Conservation (phyloP, 2,888 invertebrate species). For the Loripinus fragilis region DNA sequence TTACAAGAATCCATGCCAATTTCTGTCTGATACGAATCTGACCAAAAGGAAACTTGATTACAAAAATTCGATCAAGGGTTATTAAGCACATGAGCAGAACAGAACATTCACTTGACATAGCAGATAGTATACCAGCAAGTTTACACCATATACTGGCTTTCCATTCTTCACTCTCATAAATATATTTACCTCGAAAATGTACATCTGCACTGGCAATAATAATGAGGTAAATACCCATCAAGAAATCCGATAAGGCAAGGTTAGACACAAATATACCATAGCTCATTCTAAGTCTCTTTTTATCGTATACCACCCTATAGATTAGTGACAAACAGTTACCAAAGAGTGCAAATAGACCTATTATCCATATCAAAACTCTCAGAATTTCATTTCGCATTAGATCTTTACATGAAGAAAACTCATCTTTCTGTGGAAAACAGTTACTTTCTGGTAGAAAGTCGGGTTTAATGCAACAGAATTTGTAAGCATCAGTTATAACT, state of each 20-base stretch:
- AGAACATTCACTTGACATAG: background rate
- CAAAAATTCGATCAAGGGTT: background rate
- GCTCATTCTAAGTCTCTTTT: background rate
- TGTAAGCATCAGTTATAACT: background rate
- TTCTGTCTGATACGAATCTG: background rate
- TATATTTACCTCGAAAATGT: background rate
- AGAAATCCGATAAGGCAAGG: background rate
- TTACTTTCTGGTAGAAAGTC: background rate
- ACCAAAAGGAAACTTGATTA: background rate
- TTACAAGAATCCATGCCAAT: background rate
- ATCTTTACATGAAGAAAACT: conserved; percentile 12
- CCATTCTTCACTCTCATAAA: background rate
- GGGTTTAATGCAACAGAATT: conserved; percentile 6
- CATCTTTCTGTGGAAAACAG: conserved; percentile 3
- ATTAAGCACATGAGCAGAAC: background rate
- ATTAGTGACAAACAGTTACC: background rate
- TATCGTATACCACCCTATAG: background rate
- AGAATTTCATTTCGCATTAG: background rate
- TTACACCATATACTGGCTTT: background rate
- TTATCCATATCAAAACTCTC: background rate
- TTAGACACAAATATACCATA: background rate
- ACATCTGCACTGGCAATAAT: background rate
- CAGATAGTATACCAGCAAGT: background rate
- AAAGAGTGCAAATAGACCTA: background rate
- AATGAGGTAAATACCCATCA: background rate